Evolutionary conservation across 2,797 vertebrate genomes (phyloP), one percentile per base, ranked within the genome.

Genomic region (Crocidura indochinensis): DNA sequence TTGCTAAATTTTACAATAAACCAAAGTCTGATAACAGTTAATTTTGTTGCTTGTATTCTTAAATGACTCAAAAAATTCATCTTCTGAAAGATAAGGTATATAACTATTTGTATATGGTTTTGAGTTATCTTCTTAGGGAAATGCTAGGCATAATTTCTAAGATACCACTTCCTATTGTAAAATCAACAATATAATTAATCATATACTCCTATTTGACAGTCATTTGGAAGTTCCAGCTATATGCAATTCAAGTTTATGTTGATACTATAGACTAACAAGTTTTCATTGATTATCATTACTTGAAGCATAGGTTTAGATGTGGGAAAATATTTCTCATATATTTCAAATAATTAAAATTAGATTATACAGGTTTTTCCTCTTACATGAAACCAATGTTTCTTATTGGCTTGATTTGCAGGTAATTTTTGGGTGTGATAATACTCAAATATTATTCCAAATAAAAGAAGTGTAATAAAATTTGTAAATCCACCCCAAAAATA

Each of bases 1-100:
- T 97, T 56, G 93, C 93, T 96, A 97, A 96, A 76, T 96, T 94
- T 97, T 95, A 91, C 94, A 98, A 98, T 98, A 97, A 98, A 98
- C 94, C 90, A 93, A 68, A 91, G 96, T 97, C 88, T 95, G 24
- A 95, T 95, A 96, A 94, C 75, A 87, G 10, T 24, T 69, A 9
- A 65, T 38, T 87, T 89, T 96, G 72, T 90, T n/a, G 27, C 80
- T 94, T 95, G 86, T 91, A 56, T 96, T 95, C 87, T 96, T 97
- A 78, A 92, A 53, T 93, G 47, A 60, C 0, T 92, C 38, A 53
- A 65, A 29, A 10, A 14, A 38, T 68, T 92, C 53, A 44, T 64
- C 69, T 74, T 74, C 27, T 7, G 67, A 60, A 67, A 90, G 68
- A 79, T 31, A 56, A 83, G 38, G 44, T 74, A 71, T 84, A 68